These are phyloP conservation scores for Sceloporus tristichus DNA, from an alignment of 2,113 vertebrate genomes.

Conservation along the genomic window DNA sequence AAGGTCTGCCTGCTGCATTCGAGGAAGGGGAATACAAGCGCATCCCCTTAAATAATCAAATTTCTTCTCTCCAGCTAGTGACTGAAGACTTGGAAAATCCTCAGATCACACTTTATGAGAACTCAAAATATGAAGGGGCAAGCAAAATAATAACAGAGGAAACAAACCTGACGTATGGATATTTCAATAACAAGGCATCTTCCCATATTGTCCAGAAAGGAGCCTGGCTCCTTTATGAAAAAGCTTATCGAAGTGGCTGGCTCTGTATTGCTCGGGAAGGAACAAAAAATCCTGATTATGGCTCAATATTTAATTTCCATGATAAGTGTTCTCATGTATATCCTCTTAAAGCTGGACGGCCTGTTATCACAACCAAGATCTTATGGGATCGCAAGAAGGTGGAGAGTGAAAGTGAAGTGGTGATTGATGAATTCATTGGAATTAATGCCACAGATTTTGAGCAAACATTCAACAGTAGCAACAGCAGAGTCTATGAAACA, in stretches of 20 bases:
- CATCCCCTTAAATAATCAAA: not conserved
- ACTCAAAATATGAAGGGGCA: not conserved
- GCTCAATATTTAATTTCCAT: not conserved
- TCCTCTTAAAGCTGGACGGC: not conserved
- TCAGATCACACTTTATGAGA: conserved; percentile 29
- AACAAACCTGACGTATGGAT: conserved; percentile 1
- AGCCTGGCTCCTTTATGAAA: conserved; percentile 33
- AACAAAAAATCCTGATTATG: conserved; percentile 7
- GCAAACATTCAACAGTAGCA: conserved; percentile 19
- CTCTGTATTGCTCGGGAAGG: conserved; percentile 19
- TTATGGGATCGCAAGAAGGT: conserved; percentile 17
- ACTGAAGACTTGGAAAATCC: conserved; percentile 25
- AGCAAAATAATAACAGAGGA: conserved; percentile 14
- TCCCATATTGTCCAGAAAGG: conserved; percentile 42
- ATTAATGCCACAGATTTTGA: conserved; percentile 17
- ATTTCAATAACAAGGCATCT: conserved; percentile 33
- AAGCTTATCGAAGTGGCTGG: not conserved
- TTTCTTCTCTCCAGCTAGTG: conserved; percentile 35
- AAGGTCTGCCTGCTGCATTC: not conserved
- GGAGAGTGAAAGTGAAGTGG: conserved; percentile 18
- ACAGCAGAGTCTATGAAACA: not conserved
- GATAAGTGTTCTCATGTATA: conserved; percentile 4
- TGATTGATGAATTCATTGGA: conserved; percentile 31
- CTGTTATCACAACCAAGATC: conserved; percentile 13
- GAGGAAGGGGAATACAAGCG: conserved; percentile 12